Conservation (phyloP, 2,888 invertebrate genomes). For the Drosophila siamana region DNA sequence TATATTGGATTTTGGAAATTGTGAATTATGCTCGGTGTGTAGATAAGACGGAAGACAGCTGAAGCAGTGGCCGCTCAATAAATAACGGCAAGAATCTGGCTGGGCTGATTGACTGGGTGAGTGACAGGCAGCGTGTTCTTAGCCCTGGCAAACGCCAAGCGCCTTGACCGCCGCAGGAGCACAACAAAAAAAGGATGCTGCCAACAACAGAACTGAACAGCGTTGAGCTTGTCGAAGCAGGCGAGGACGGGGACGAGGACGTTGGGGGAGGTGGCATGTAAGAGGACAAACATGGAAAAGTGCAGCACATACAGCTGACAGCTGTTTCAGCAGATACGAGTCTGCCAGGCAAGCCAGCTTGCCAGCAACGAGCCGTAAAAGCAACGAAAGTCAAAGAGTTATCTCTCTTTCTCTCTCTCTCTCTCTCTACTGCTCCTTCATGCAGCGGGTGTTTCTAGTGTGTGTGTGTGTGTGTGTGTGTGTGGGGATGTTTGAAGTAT, state of each 20-base stretch:
- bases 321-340: conserved; percentile 66
- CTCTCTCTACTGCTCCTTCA: conserved; percentile 33
- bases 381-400: conserved; percentile 58
- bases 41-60: conserved; percentile 2
- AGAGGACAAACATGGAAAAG: conserved; percentile 27
- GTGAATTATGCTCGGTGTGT: not conserved
- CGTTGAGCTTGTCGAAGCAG: not conserved
- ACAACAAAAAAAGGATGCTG: conserved; percentile 19
- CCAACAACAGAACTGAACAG: conserved; percentile 15
- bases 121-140: conserved; percentile 27
- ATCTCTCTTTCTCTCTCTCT: conserved; percentile 67
- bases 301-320: conserved; percentile 66
- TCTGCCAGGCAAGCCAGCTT: conserved; percentile 23
- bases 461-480: conserved; percentile 10
- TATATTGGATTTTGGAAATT: not conserved
- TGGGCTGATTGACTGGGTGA: conserved; percentile 37
- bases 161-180: conserved; percentile 40
- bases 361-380: conserved; percentile 29
- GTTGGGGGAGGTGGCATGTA: not conserved
- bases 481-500: conserved; percentile 35
- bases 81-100: conserved; percentile 35
- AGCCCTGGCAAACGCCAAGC: conserved; percentile 35
- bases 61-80: conserved; percentile 34
- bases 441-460: conserved; percentile 18
- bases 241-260: not conserved